Conservation (phyloP, 2,888 invertebrate species). For the Cosmopolites sordidus region DNA sequence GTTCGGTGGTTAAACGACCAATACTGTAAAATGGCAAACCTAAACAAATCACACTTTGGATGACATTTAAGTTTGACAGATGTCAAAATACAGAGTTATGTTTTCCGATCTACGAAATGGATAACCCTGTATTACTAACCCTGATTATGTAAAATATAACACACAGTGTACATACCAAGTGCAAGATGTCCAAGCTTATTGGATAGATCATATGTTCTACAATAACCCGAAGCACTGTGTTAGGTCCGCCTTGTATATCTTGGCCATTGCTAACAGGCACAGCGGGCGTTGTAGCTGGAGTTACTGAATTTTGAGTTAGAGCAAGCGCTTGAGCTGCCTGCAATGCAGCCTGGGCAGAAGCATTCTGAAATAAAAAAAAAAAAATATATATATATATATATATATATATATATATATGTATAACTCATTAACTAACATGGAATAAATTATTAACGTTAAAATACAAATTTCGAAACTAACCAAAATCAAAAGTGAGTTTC, state of each 20-base stretch:
- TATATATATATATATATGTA: neutral
- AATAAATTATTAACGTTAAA: no score
- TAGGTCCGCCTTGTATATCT: slow-evolving; percentile 84
- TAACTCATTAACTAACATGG: no score
- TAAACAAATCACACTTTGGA: no score
- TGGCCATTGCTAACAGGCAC: slow-evolving; percentile 52
- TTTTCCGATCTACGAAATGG: no score
- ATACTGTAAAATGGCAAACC: no score
- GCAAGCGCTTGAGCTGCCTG: slow-evolving; percentile 79
- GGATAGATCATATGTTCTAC: slow-evolving; percentile 99
- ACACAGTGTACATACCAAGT: slow-evolving; percentile 63
- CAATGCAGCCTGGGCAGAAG: slow-evolving; percentile 79
- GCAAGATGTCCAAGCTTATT: slow-evolving; percentile 94
- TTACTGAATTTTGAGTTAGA: slow-evolving; percentile 59
- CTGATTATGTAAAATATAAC: no score
- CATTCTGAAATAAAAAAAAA: slow-evolving; percentile 59
- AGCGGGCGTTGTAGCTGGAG: slow-evolving; percentile 59
- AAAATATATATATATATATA: neutral
- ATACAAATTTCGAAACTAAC: no score
- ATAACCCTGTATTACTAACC: no score
- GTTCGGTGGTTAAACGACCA: no score
- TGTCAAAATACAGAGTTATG: no score
- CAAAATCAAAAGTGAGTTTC: no score
- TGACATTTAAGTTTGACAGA: no score
- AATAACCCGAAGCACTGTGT: slow-evolving; percentile 95